Conservation (phyloP, 2,797 vertebrate genomes). For the Lycodopsis pacificus region DNA sequence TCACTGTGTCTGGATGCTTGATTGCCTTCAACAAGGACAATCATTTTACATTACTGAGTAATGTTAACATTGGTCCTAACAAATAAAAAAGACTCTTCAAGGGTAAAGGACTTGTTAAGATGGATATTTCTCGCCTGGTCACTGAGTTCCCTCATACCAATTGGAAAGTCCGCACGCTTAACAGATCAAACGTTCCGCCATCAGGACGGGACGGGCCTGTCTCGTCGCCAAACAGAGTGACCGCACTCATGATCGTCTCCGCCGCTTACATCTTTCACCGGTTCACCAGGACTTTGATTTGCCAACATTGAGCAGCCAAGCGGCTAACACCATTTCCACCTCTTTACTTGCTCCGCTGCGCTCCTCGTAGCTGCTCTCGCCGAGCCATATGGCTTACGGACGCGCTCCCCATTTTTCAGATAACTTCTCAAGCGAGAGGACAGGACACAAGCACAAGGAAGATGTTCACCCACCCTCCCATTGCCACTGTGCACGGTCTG, state of each 20-base stretch:
- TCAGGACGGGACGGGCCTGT: slow-evolving; percentile 42
- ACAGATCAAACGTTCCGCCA: slow-evolving; percentile 48
- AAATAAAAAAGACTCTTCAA: not conserved
- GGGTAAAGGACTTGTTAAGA: slow-evolving; percentile 25
- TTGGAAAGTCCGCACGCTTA: slow-evolving; percentile 27
- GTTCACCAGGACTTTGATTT: slow-evolving; percentile 74
- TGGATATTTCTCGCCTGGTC: slow-evolving; percentile 15
- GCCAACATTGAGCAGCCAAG: slow-evolving; percentile 78
- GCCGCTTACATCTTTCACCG: slow-evolving; percentile 70
- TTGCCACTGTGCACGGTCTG: slow-evolving; percentile 30
- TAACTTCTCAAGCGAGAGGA: slow-evolving; percentile 87
- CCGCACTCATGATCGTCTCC: slow-evolving; percentile 56
- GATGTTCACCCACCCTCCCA: slow-evolving; percentile 25
- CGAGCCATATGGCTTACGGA: slow-evolving; percentile 85
- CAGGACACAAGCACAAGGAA: slow-evolving; percentile 59
- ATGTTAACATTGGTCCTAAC: slow-evolving; percentile 8
- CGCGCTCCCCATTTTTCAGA: slow-evolving; percentile 85
- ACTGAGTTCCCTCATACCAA: slow-evolving; percentile 14
- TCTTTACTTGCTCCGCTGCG: slow-evolving; percentile 80
- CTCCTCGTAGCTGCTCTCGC: slow-evolving; percentile 57
- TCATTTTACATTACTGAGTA: not conserved
- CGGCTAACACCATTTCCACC: slow-evolving; percentile 81
- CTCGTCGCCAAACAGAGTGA: slow-evolving; percentile 61
- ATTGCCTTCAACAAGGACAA: not conserved
- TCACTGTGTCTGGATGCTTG: not conserved